A percentile compares a stretch with the other conserved stretches of the same genome.
Evolutionary conservation across 2,113 vertebrate genomes (phyloP).

Genomic region (Microcebus griseorufus): DNA sequence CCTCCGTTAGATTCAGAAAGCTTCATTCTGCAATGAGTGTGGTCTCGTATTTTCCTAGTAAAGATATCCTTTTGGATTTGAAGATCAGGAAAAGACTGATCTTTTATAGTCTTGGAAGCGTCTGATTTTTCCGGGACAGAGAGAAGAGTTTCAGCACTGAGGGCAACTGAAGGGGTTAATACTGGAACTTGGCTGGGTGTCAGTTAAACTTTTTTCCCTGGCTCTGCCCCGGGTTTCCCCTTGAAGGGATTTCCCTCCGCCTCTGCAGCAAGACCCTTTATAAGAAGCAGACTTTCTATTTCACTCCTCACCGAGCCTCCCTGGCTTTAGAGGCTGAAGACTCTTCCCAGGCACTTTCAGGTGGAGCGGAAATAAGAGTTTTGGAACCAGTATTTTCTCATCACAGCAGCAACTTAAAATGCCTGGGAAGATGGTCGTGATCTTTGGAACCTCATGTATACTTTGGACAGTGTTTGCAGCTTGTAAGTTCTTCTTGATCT

Average conservation of each 20-base stretch:
- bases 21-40: not conserved
- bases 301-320: slow-evolving; percentile 54
- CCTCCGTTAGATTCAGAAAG: not conserved
- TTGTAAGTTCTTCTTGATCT: slow-evolving; percentile 70
- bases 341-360: slow-evolving; percentile 34
- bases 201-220: slow-evolving; percentile 70
- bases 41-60: not conserved
- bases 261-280: slow-evolving; percentile 74
- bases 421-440: slow-evolving; percentile 44
- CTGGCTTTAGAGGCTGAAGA: slow-evolving; percentile 29
- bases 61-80: not conserved
- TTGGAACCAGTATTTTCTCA: not conserved
- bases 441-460: slow-evolving; percentile 22
- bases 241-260: slow-evolving; percentile 81
- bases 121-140: not conserved
- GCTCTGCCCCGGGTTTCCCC: slow-evolving; percentile 77
- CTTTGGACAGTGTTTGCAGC: slow-evolving; percentile 67
- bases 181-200: slow-evolving; percentile 63
- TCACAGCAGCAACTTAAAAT: slow-evolving; percentile 33
- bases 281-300: slow-evolving; percentile 75
- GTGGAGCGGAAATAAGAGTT: not conserved
- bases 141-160: not conserved
- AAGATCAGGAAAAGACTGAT: not conserved
- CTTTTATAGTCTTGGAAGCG: not conserved
- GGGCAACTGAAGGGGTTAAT: slow-evolving; percentile 74